phyloP scores from a whole-genome alignment of 2,797 vertebrate species.

The Hapalemur alaotrensis region DNA sequence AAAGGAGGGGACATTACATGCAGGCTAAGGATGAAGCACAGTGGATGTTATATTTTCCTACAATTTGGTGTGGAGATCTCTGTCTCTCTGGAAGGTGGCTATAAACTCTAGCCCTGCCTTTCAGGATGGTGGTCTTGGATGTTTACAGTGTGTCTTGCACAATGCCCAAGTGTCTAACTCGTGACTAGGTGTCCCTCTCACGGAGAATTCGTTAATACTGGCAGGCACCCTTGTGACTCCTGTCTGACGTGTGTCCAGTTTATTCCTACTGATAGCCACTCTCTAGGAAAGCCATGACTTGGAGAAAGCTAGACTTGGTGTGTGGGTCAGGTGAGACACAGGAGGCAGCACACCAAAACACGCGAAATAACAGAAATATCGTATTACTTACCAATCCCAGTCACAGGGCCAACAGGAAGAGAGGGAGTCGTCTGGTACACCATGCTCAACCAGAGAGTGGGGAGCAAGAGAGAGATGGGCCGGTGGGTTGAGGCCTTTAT shows the following conservation, averaged over 20 bases:
- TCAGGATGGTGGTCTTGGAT: neutral
- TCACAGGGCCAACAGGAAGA: neutral
- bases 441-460: neutral
- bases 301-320: neutral
- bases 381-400: neutral
- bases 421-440: neutral
- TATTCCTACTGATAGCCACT: neutral
- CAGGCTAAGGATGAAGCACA: neutral
- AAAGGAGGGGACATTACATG: neutral
- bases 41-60: neutral
- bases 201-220: neutral
- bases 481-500: neutral
- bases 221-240: neutral
- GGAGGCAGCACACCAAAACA: neutral
- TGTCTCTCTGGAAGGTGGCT: neutral
- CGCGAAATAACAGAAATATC: neutral
- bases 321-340: neutral
- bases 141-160: neutral
- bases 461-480: neutral
- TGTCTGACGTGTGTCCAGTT: neutral
- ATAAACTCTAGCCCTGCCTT: neutral
- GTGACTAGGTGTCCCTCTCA: neutral
- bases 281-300: neutral
- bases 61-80: neutral
- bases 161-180: neutral